Evolutionary conservation across 2,113 vertebrate genomes (phyloP).

Genomic region (Symphodus melops): DNA sequence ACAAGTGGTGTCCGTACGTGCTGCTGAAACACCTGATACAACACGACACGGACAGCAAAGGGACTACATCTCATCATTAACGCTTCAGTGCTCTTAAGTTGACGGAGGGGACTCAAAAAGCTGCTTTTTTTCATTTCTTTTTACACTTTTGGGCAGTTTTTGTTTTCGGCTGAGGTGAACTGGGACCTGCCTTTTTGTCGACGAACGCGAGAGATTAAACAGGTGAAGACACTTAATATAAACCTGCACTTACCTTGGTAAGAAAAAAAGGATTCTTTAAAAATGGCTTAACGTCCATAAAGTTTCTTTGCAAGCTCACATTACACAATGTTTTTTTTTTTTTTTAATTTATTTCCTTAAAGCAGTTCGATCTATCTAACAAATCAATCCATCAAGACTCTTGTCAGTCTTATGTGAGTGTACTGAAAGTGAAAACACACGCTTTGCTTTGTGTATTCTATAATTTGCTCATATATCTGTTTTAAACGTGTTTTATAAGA

Average conservation of each 20-base stretch:
- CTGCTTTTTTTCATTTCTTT: background rate
- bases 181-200: background rate
- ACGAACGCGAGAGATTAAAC: background rate
- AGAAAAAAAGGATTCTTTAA: conserved; percentile 11
- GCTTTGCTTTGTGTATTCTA: background rate
- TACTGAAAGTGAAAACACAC: background rate
- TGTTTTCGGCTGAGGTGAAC: conserved; percentile 4
- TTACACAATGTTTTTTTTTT: background rate
- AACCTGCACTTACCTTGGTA: conserved; percentile 46
- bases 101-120: background rate
- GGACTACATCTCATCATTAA: background rate
- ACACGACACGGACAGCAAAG: background rate
- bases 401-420: background rate
- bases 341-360: background rate
- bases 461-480: background rate
- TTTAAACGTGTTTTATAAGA: background rate
- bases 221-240: conserved; percentile 50
- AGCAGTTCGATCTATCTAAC: background rate
- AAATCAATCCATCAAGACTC: background rate
- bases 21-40: conserved; percentile 11
- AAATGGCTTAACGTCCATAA: background rate
- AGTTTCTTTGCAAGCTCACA: background rate
- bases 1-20: conserved; percentile 53
- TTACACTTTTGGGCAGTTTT: background rate
- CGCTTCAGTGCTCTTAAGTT: background rate